Base-by-base conservation (phyloP, 2,797 vertebrate genomes). In the Gallinago stenura region DNA sequence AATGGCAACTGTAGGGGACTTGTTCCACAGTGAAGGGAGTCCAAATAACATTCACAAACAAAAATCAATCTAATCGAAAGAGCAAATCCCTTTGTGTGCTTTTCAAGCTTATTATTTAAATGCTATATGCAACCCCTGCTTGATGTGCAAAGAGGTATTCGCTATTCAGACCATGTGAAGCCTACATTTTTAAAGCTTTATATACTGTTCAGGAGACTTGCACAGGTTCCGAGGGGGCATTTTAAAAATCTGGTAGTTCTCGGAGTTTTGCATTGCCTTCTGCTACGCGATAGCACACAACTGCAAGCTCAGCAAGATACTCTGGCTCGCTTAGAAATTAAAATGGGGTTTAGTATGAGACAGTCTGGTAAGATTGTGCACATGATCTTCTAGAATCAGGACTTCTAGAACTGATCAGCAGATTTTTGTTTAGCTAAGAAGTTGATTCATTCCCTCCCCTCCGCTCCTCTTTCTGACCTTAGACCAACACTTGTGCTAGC, bases 1-100 rank as follows among this genome's bases (percentile, higher is more conserved):
- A 97, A 96, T 95, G 95, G 96, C 94, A 95, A 96, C 95, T 96
- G 96, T 96, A 94, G 95, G 97, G 95, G 97, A 95, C 96, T 97
- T 93, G 90, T 95, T 97, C 96, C 92, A 94, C 84, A 70, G 92
- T 58, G 93, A 97, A 94, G 94, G 82, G 95, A 96, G 81, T 92
- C 96, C 97, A 97, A 94, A 96, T 96, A 94, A 97, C 96, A 95
- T 96, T 95, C 96, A 96, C 96, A 96, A 96, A 97, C 97, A 97
- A 95, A 97, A 96, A 97, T 97, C 97, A 97, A 97, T 97, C 92
- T 95, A 95, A 96, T 96, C 96, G 82, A 97, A 97, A 93, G 92
- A 97, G 94, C 90, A 97, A 96, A 95, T 97, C 94, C 92, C 93
- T 97, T 75, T 91, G 97, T 92, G 96, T 95, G 95, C 93, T 95